Base-by-base conservation (phyloP, 2,113 vertebrate species). In the Todiramphus chloris region DNA sequence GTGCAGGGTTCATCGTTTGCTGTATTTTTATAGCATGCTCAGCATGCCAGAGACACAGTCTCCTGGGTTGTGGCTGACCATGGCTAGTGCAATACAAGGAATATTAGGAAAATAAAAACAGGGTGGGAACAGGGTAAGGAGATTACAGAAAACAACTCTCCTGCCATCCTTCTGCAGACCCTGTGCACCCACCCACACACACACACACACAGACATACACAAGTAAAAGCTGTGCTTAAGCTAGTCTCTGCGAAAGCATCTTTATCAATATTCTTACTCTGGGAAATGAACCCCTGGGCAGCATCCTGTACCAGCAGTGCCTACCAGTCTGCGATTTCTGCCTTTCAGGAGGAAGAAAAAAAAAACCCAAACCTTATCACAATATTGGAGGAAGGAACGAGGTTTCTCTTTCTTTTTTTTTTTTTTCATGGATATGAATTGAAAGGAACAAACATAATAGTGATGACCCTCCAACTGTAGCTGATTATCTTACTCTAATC, bases 101-200 rank as follows among this genome's bases (percentile, higher is more conserved):
- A 76, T 37, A 83, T 44, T 79, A 58, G 33, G 44, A 84, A 95
- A 91, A 82, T 35, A 87, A 89, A 88, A 93, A 0, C 5, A 41
- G 39, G 3, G 37, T 53, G 15, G 39, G 60, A 91, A 33, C 1
- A 13, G 13, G 13, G 14, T 30, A 46, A 74, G 23, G 56, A 39
- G 13, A 46, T 24, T 23, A 27, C n/a, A 66, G 35, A 79, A 60
- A 48, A 14, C 6, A 55, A 37, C 8, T 44, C 20, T 56, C 18
- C 53, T 55, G 4, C 9, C 31, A 3, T 68, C 59, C 30, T 33
- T 27, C 44, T 21, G 17, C 44, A 81, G 43, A 5, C 10, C n/a
- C 28, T 27, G 11, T 35, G 14, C 17, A 24, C 51, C 17, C 43
- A 73, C 60, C 35, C 39, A 48, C 8, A 11, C 23, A 30, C 16